phyloP scores from a whole-genome alignment of 2,888 invertebrate species.

The Zeuzera pyrina region DNA sequence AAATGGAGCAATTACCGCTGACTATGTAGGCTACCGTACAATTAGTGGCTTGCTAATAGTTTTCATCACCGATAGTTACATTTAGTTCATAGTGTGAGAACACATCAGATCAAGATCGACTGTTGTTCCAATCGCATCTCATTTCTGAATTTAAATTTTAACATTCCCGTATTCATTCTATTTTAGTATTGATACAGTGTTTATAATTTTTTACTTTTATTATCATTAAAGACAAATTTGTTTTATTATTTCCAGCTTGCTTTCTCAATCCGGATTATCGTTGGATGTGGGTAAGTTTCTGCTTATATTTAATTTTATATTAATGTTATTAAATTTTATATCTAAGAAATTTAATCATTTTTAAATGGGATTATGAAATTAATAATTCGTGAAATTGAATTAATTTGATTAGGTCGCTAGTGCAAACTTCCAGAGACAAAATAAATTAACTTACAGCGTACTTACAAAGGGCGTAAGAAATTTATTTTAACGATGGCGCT shows the following conservation, averaged over 20 bases:
- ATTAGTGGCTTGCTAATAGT: conserved; percentile 69
- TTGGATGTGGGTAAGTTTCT: too few species aligned
- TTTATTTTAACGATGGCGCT: too few species aligned
- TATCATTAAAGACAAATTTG: too few species aligned
- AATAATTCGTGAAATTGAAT: conserved; percentile 32
- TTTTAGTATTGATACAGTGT: background rate
- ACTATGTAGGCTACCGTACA: conserved; percentile 67
- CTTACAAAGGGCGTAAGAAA: too few species aligned
- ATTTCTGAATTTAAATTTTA: conserved; percentile 8
- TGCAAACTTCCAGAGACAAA: conserved; percentile 29
- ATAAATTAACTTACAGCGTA: background rate
- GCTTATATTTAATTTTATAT: too few species aligned
- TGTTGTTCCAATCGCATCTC: conserved; percentile 46
- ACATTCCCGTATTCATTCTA: background rate
- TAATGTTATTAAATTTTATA: too few species aligned
- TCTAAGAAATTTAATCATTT: conserved; percentile 7
- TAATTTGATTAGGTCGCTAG: conserved; percentile 39
- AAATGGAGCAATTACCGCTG: conserved; percentile 70
- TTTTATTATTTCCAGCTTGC: too few species aligned
- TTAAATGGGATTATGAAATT: conserved; percentile 26
- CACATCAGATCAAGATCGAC: conserved; percentile 52
- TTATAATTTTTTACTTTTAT: background rate
- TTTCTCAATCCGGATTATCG: too few species aligned
- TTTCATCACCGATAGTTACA: conserved; percentile 65
- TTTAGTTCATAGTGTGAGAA: conserved; percentile 38